Conservation (phyloP, 2,113 vertebrate genomes). For the Neogale vison region DNA sequence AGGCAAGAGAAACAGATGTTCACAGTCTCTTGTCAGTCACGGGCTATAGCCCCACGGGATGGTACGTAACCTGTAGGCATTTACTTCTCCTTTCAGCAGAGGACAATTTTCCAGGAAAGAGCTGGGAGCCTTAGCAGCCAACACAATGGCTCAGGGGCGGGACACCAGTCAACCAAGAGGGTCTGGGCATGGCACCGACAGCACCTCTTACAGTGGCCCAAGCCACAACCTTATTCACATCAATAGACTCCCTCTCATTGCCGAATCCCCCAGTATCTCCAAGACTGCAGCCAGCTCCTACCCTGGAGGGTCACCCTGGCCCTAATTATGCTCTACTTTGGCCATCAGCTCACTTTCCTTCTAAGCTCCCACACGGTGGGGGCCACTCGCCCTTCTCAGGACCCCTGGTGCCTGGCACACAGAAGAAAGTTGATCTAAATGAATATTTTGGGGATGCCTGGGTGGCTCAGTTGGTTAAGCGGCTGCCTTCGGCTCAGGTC, state of each 20-base stretch:
- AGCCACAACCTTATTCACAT: not conserved
- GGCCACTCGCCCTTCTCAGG: not conserved
- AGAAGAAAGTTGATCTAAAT: not conserved
- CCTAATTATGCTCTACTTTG: fast-evolving
- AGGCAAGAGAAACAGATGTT: not conserved
- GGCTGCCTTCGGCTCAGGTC: too few relatives aligned
- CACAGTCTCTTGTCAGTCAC: not conserved
- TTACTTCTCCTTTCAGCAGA: not conserved
- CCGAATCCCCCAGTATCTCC: not conserved
- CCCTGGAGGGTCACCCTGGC: fast-evolving
- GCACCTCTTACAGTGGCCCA: not conserved
- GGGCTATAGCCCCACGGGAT: not conserved
- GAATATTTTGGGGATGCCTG: not conserved
- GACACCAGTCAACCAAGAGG: not conserved
- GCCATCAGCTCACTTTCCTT: not conserved
- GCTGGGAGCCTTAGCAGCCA: not conserved
- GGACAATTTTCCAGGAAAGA: not conserved
- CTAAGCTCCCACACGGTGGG: not conserved
- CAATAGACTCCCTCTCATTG: not conserved
- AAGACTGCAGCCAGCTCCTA: not conserved
- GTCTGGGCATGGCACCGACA: not conserved
- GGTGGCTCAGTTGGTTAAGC: too few relatives aligned
- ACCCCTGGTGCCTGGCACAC: not conserved
- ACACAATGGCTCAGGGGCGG: not conserved
- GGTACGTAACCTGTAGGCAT: not conserved